These are phyloP conservation scores for Actinostola sp. DNA, from an alignment of 92 coral and sea anemone species.

Conservation along the genomic window DNA sequence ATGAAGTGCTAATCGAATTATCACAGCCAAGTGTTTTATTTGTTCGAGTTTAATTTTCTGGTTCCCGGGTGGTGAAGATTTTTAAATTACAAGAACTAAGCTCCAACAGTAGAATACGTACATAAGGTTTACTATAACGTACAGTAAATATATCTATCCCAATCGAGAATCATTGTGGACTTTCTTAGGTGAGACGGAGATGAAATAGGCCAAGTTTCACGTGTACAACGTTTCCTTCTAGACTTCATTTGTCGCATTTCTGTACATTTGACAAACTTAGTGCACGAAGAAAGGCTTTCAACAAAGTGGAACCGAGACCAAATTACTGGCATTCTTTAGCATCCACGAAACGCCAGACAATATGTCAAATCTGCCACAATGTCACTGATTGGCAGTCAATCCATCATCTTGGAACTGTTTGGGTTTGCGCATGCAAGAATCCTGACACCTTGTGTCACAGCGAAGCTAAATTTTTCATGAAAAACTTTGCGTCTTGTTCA, in stretches of 20 bases:
- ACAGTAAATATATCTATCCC: too few species aligned
- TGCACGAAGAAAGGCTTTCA: background rate
- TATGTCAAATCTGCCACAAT: background rate
- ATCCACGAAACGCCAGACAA: constrained; percentile 15
- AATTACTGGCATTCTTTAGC: constrained; percentile 2
- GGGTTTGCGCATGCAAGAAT: too few species aligned
- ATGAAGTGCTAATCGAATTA: constrained; percentile 41
- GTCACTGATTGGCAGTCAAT: constrained; percentile 20
- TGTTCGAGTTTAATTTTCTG: constrained; percentile 5
- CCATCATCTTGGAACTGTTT: constrained; percentile 16
- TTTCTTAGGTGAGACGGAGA: background rate
- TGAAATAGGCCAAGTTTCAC: too few species aligned
- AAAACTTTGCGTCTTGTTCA: too few species aligned
- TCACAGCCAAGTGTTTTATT: constrained; percentile 14
- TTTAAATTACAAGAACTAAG: background rate
- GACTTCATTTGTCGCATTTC: background rate
- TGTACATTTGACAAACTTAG: background rate
- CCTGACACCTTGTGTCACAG: too few species aligned
- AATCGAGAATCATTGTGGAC: background rate
- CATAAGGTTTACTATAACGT: too few species aligned
- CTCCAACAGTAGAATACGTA: background rate
- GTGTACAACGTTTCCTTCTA: background rate
- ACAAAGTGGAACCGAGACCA: constrained; percentile 6
- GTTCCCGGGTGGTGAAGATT: background rate
- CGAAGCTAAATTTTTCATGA: too few species aligned